Evolutionary conservation across 2,888 invertebrate species (phyloP).

Genomic region (Leucania comma): DNA sequence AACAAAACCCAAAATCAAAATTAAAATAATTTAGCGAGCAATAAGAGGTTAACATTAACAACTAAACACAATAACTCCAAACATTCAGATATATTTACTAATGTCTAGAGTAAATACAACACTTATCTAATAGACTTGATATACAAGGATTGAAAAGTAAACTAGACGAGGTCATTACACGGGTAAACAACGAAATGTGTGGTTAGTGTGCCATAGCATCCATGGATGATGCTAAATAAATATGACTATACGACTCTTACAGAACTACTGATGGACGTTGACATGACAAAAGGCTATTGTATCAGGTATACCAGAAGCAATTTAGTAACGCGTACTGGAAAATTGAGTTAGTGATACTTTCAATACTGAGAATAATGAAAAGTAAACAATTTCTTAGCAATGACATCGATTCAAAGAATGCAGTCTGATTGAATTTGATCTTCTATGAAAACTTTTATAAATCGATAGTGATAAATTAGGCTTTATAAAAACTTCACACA

Average conservation of each 20-base stretch:
- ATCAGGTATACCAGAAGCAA: background rate
- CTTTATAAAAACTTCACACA: background rate
- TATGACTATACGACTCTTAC: background rate
- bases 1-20: background rate
- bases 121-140: constrained; percentile 37
- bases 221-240: background rate
- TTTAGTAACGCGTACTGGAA: background rate
- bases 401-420: constrained; percentile 6
- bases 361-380: background rate
- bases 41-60: too few species aligned
- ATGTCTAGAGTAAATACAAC: constrained; percentile 18
- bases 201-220: background rate
- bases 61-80: background rate
- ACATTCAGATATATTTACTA: constrained; percentile 11
- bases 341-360: background rate
- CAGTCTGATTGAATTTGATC: background rate
- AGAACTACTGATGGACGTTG: background rate
- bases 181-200: constrained; percentile 16
- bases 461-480: background rate
- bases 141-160: constrained; percentile 21
- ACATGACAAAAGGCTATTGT: background rate
- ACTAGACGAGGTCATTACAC: constrained; percentile 29
- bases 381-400: constrained; percentile 3
- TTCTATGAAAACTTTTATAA: background rate
- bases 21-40: background rate